These are phyloP conservation scores for sheep (Ovis aries) DNA, from an alignment of 2,113 vertebrate species.

Conservation along the genomic window DNA sequence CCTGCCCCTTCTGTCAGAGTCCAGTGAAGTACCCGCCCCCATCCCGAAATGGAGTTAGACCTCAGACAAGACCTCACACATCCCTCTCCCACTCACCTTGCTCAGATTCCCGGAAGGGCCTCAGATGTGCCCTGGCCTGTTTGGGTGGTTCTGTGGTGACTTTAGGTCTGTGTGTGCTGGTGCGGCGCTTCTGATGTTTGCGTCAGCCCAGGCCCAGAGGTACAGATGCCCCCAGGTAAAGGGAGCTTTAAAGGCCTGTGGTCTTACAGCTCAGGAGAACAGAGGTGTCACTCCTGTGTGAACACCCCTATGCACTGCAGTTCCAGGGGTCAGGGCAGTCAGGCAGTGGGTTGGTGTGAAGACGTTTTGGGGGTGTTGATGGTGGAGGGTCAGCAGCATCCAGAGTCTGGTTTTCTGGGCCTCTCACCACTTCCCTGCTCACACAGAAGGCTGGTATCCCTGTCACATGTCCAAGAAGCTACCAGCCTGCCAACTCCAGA, in stretches of 20 bases:
- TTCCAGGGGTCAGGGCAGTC: background rate
- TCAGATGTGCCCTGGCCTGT: background rate
- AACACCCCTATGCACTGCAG: background rate
- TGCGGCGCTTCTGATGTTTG: background rate
- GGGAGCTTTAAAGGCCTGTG: background rate
- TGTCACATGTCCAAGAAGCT: background rate
- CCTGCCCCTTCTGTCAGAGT: background rate
- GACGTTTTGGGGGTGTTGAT: background rate
- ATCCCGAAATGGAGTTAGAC: background rate
- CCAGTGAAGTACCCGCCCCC: background rate
- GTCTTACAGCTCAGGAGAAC: background rate
- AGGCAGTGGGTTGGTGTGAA: background rate
- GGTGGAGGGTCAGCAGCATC: background rate
- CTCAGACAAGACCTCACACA: background rate
- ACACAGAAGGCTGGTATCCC: background rate
- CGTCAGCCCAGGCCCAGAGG: background rate
- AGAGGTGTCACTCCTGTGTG: background rate
- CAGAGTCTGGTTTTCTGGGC: background rate
- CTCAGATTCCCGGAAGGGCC: background rate
- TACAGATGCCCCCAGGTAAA: background rate
- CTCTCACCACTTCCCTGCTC: background rate
- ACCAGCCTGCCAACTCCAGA: background rate
- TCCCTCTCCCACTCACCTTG: background rate
- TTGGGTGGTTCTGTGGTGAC: background rate
- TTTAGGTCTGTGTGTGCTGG: background rate